These are phyloP conservation scores for Meles meles DNA, from an alignment of 2,113 vertebrate species.

Conservation along the genomic window DNA sequence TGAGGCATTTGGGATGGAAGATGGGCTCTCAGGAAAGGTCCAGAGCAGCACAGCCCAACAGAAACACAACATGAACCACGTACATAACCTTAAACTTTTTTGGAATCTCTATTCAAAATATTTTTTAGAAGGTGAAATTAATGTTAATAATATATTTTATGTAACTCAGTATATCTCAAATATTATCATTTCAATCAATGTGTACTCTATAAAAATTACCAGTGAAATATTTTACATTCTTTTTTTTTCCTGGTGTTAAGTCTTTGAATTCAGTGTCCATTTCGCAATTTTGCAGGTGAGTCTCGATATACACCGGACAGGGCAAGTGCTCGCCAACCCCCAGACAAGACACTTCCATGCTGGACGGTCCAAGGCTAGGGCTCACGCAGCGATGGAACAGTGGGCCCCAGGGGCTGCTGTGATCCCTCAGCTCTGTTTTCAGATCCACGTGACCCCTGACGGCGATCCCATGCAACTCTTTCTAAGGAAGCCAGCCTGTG, in stretches of 20 bases:
- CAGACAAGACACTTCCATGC: rapidly evolving
- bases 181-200: background rate
- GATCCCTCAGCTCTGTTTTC: background rate
- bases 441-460: background rate
- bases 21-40: background rate
- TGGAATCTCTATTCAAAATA: background rate
- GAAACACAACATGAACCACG: background rate
- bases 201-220: background rate
- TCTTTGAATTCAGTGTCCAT: rapidly evolving
- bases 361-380: rapidly evolving
- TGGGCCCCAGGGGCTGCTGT: rapidly evolving
- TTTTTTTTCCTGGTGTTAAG: background rate
- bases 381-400: background rate
- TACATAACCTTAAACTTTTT: background rate
- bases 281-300: background rate
- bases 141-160: background rate
- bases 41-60: rapidly evolving
- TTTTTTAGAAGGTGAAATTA: background rate
- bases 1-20: background rate
- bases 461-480: background rate
- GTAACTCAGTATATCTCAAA: background rate
- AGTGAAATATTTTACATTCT: background rate
- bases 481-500: background rate
- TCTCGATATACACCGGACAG: rapidly evolving
- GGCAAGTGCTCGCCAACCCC: rapidly evolving